Conservation (phyloP, 2,113 vertebrate genomes). For the Limnothrissa miodon region DNA sequence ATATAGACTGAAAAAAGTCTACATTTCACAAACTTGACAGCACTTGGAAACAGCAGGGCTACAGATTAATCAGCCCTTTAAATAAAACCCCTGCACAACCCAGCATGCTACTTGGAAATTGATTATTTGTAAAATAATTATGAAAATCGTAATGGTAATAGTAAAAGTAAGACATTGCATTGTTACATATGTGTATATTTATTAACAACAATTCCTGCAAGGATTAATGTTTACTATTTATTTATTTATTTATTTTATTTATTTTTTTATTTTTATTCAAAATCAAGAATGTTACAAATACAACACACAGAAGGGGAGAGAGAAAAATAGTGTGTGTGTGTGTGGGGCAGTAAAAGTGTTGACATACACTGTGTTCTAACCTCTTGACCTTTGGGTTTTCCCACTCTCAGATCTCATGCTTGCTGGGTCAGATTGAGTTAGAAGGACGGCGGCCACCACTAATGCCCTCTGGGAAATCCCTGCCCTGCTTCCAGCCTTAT, state of each 20-base stretch:
- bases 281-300: background rate
- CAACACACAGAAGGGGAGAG: background rate
- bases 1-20: too few relatives aligned
- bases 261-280: background rate
- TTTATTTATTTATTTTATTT: too few relatives aligned
- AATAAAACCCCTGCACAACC: background rate
- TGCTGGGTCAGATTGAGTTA: slow-evolving; percentile 95
- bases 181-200: background rate
- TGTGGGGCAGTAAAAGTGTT: background rate
- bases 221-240: background rate
- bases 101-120: background rate
- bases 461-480: slow-evolving; percentile 95
- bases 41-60: too few relatives aligned
- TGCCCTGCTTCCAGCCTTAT: slow-evolving; percentile 94
- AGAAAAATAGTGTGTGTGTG: too few relatives aligned
- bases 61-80: background rate
- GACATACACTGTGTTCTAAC: background rate
- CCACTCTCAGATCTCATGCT: slow-evolving; percentile 85
- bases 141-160: too few relatives aligned
- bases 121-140: too few relatives aligned
- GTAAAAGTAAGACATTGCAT: too few relatives aligned
- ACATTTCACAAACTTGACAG: too few relatives aligned
- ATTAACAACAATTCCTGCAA: background rate
- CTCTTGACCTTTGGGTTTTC: background rate
- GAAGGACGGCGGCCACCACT: slow-evolving; percentile 92